A percentile compares a stretch with the other conserved stretches of the same genome.
phyloP scores from a whole-genome alignment of 2,888 invertebrate species.

The Horisme vitalbata region DNA sequence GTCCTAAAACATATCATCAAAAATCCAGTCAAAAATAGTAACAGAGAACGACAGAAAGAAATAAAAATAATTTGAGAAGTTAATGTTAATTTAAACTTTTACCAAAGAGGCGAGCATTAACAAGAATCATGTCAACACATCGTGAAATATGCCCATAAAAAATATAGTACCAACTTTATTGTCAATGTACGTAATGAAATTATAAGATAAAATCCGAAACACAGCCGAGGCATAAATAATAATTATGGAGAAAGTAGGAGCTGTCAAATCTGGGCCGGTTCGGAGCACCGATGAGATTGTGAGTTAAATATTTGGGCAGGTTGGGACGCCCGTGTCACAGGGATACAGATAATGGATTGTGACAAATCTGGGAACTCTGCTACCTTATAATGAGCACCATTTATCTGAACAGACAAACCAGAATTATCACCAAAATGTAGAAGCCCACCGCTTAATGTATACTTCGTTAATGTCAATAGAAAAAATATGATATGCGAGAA shows the following conservation, averaged over 20 bases:
- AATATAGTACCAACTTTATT: slow-evolving; percentile 36
- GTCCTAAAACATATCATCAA: too few species aligned
- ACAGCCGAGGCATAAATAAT: slow-evolving; percentile 65
- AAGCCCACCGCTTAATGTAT: too few species aligned
- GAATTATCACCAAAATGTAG: too few species aligned
- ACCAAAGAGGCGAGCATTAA: slow-evolving; percentile 15
- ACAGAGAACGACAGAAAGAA: too few species aligned
- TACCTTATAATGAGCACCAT: background rate
- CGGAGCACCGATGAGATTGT: slow-evolving; percentile 50
- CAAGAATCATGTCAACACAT: slow-evolving; percentile 23
- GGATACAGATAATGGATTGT: slow-evolving; percentile 17
- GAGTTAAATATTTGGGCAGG: slow-evolving; percentile 62
- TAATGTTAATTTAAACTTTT: too few species aligned
- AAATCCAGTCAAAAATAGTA: too few species aligned
- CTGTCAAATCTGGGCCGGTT: slow-evolving; percentile 40
- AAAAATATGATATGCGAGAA: too few species aligned
- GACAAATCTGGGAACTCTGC: slow-evolving; percentile 28
- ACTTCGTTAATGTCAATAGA: too few species aligned
- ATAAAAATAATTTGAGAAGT: too few species aligned
- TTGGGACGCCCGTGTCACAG: slow-evolving; percentile 14
- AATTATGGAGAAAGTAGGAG: slow-evolving; percentile 74
- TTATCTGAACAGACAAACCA: too few species aligned
- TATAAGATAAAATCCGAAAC: slow-evolving; percentile 38
- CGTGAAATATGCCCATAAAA: slow-evolving; percentile 34
- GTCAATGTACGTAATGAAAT: slow-evolving; percentile 52